Conservation (phyloP, 2,888 invertebrate genomes). For the Sphecodes monilicornis region DNA sequence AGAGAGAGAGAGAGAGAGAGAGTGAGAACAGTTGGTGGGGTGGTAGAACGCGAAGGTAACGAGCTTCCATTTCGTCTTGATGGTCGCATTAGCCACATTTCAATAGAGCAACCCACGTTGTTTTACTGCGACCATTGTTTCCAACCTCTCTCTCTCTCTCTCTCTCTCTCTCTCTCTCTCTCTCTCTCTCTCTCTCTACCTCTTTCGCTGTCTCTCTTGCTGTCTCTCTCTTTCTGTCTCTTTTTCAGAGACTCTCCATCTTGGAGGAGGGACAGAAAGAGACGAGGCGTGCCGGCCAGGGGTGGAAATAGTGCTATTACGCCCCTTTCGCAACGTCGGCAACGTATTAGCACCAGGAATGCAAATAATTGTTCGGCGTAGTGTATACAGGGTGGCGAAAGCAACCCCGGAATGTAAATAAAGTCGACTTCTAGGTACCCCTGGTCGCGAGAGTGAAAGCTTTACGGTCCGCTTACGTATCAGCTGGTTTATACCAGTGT, state of each 20-base stretch:
- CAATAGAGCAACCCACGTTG: slow-evolving; percentile 36
- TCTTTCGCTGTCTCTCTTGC: no score
- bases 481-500: not conserved
- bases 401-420: slow-evolving; percentile 80
- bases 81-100: slow-evolving; percentile 46
- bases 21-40: not conserved
- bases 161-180: not conserved
- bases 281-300: slow-evolving; percentile 4
- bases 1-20: not conserved
- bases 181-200: not conserved
- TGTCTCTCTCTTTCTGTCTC: not conserved
- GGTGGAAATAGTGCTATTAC: slow-evolving; percentile 56
- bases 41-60: slow-evolving; percentile 19
- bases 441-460: slow-evolving; percentile 8
- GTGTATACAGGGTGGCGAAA: slow-evolving; percentile 72
- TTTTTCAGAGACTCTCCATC: not conserved
- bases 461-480: not conserved
- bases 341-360: slow-evolving; percentile 75
- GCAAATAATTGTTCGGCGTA: slow-evolving; percentile 81
- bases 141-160: not conserved
- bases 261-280: not conserved
- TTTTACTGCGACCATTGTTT: slow-evolving; percentile 42
- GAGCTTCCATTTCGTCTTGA: slow-evolving; percentile 45
- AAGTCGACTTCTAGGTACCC: slow-evolving; percentile 71
- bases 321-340: slow-evolving; percentile 67